Evolutionary conservation across 2,113 vertebrate genomes (phyloP).

Genomic region (Triplophysa siluroides): DNA sequence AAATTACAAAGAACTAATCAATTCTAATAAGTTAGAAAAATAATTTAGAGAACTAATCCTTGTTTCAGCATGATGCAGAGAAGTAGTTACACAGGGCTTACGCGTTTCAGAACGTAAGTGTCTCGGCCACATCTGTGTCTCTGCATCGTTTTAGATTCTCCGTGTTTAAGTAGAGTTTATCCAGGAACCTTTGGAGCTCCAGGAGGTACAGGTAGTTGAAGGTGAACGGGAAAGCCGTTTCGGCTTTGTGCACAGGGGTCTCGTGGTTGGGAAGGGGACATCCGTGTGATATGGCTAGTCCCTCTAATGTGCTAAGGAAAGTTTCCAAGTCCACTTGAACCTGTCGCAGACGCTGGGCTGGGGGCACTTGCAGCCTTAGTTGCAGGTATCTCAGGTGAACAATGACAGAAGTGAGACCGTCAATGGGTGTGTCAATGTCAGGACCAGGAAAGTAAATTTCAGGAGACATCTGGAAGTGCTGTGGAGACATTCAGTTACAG

Average conservation of each 20-base stretch:
- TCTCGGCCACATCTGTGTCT: conserved; percentile 2
- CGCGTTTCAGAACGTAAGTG: conserved; percentile 2
- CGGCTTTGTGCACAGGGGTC: conserved; percentile 22
- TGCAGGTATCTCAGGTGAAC: conserved; percentile 37
- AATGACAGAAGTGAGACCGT: conserved; percentile 45
- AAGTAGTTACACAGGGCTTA: conserved; percentile 6
- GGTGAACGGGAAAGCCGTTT: conserved; percentile 44
- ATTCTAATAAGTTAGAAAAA: conserved; percentile 3
- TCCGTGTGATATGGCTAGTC: conserved; percentile 17
- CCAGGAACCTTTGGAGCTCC: conserved; percentile 47
- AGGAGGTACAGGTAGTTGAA: conserved; percentile 39
- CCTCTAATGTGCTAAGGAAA: conserved; percentile 22
- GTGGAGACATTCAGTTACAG: not conserved
- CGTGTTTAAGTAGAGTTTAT: conserved; percentile 43
- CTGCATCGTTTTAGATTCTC: conserved; percentile 45
- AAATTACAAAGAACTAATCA: not conserved
- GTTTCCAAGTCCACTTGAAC: conserved; percentile 43
- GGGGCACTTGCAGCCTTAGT: conserved; percentile 15
- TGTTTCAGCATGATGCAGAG: not conserved
- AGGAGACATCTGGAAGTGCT: conserved; percentile 48
- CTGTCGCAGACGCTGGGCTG: conserved; percentile 35
- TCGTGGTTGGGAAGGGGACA: conserved; percentile 31
- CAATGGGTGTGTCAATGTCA: conserved; percentile 30
- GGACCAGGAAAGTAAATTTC: conserved; percentile 44
- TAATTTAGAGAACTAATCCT: conserved; percentile 29